Evolutionary conservation across 2,113 vertebrate species (phyloP).

Genomic region (Spermophilus dauricus): DNA sequence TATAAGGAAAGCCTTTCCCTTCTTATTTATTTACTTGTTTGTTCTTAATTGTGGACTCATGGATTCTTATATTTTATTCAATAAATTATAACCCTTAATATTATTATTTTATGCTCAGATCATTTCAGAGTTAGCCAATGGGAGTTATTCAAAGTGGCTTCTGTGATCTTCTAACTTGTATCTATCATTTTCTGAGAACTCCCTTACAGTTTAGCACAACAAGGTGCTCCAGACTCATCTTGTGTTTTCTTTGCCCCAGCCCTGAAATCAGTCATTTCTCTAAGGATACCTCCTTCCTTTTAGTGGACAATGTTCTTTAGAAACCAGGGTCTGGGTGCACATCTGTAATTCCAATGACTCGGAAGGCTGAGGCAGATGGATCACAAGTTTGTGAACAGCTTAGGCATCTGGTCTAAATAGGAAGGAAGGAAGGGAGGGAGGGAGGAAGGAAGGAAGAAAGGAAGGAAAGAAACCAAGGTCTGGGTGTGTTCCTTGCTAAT

Average conservation of each 20-base stretch:
- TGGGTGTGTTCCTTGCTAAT: not conserved
- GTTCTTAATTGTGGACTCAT: conserved; percentile 28
- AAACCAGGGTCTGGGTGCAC: not conserved
- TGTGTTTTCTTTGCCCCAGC: not conserved
- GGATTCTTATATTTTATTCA: not conserved
- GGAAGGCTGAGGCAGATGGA: no score
- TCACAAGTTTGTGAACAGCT: no score
- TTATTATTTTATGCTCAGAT: conserved; percentile 25
- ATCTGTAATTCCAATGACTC: no score
- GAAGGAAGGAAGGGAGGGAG: no score
- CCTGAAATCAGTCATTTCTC: not conserved
- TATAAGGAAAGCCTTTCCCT: not conserved
- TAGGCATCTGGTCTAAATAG: no score
- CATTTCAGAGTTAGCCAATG: not conserved
- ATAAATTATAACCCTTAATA: not conserved
- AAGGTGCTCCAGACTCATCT: not conserved
- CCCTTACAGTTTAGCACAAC: not conserved
- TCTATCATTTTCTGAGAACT: not conserved
- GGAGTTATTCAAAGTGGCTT: not conserved
- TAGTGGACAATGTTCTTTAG: not conserved
- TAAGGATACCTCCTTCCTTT: not conserved
- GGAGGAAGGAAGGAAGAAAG: no score
- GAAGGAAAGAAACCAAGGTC: not conserved
- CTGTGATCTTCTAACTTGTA: conserved; percentile 26
- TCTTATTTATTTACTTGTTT: conserved; percentile 24